Conservation (phyloP, 2,113 vertebrate genomes). For the Sphyrna mokarran region DNA sequence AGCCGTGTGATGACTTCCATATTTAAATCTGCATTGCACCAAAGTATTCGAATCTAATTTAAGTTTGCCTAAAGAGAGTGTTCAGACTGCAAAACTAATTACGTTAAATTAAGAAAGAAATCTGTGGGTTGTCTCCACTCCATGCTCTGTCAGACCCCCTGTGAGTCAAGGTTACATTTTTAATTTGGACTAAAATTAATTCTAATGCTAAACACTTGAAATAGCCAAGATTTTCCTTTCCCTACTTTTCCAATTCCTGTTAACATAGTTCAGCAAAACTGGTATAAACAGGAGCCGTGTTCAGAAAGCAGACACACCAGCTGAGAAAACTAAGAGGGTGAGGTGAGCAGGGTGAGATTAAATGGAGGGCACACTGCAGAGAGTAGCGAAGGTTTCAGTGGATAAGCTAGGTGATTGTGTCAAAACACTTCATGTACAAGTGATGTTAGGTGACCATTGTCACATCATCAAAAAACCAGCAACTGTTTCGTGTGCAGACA, state of each 20-base stretch:
- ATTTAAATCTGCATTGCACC: conserved; percentile 9
- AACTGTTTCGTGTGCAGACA: background rate
- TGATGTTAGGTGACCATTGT: background rate
- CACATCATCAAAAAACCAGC: background rate
- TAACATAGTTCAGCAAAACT: background rate
- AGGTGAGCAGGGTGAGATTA: background rate
- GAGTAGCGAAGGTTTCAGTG: background rate
- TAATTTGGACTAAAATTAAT: background rate
- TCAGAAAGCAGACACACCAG: background rate
- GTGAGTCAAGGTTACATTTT: background rate
- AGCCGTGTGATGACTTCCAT: background rate
- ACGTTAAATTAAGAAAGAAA: background rate
- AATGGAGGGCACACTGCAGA: background rate
- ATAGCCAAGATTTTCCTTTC: background rate
- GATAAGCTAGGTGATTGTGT: background rate
- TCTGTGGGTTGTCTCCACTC: background rate
- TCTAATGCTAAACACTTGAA: background rate
- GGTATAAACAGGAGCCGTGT: no score
- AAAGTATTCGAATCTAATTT: background rate
- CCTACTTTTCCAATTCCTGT: background rate
- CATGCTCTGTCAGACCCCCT: background rate
- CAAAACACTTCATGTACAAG: background rate
- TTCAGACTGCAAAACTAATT: background rate
- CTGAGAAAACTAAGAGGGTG: background rate
- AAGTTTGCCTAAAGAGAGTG: background rate